Conservation (phyloP, 2,888 invertebrate genomes). For the Peribatodes rhomboidaria region DNA sequence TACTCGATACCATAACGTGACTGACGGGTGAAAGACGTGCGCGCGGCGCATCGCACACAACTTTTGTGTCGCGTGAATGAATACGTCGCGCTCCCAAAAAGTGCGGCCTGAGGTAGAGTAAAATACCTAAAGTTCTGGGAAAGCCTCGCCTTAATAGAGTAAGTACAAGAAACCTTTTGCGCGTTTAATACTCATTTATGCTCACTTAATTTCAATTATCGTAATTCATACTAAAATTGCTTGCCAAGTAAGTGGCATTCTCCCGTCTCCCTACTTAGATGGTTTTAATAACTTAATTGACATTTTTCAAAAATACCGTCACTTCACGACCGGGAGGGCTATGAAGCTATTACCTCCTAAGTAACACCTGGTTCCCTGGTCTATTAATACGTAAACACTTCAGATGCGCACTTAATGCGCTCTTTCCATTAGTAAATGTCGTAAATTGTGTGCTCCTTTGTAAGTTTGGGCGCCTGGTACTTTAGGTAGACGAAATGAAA, state of each 20-base stretch:
- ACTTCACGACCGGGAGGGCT: constrained; percentile 68
- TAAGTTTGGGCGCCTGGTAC: constrained; percentile 70
- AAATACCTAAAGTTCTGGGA: too few relatives aligned
- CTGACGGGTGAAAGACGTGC: too few relatives aligned
- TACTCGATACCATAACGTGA: too few relatives aligned
- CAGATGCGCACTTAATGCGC: constrained; percentile 78
- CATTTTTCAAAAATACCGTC: constrained; percentile 59
- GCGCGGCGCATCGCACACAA: too few relatives aligned
- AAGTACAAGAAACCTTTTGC: neutral
- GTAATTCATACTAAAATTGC: constrained; percentile 31
- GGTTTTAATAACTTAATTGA: constrained; percentile 48
- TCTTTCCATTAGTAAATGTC: constrained; percentile 79
- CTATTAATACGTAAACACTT: constrained; percentile 83
- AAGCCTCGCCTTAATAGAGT: neutral
- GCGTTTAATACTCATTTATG: neutral
- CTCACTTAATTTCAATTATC: constrained; percentile 19
- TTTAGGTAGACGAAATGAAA: constrained; percentile 32
- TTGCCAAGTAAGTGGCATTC: constrained; percentile 32
- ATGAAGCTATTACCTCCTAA: constrained; percentile 73
- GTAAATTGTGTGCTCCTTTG: constrained; percentile 81
- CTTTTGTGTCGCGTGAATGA: too few relatives aligned
- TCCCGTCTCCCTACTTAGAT: constrained; percentile 37
- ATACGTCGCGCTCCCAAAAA: too few relatives aligned
- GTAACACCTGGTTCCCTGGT: constrained; percentile 77
- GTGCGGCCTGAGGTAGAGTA: too few relatives aligned